These are phyloP conservation scores for Cyclopterus lumpus DNA, from an alignment of 2,797 vertebrate genomes.

Conservation along the genomic window DNA sequence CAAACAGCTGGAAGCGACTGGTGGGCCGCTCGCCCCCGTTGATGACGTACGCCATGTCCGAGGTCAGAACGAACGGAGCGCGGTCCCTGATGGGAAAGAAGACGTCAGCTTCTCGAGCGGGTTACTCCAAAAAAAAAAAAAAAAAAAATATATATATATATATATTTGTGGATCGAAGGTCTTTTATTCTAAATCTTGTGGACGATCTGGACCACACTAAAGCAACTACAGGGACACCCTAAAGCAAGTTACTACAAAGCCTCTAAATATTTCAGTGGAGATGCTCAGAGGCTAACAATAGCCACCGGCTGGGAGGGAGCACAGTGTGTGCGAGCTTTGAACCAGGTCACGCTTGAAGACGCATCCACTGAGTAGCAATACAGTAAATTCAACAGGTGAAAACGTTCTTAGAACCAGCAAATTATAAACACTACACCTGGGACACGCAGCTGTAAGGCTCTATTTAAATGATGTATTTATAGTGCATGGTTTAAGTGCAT, in stretches of 20 bases:
- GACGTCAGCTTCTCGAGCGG: neutral
- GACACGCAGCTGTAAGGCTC: neutral
- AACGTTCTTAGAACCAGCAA: neutral
- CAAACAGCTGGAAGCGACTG: slow-evolving; percentile 97
- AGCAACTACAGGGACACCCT: neutral
- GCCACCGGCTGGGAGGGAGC: slow-evolving; percentile 15
- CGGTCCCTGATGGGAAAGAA: slow-evolving; percentile 87
- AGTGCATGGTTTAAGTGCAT: no score
- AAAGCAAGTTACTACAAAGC: neutral
- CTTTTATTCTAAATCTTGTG: no score
- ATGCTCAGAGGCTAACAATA: neutral
- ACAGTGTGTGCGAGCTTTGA: slow-evolving; percentile 21
- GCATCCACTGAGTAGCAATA: slow-evolving; percentile 14
- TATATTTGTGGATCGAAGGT: neutral
- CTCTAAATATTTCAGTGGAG: slow-evolving; percentile 16
- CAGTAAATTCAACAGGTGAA: neutral
- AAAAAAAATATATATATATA: no score
- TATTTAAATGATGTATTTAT: neutral
- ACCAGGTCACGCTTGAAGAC: slow-evolving; percentile 26
- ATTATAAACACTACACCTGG: neutral
- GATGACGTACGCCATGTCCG: slow-evolving; percentile 99
- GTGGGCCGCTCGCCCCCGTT: slow-evolving; percentile 98
- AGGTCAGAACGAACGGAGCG: slow-evolving; percentile 97
- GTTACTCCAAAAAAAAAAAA: neutral
- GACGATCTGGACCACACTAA: neutral